A percentile compares a stretch with the other conserved stretches of the same genome.
phyloP scores from a whole-genome alignment of 2,888 invertebrate species.

The Ellobium chinense region DNA sequence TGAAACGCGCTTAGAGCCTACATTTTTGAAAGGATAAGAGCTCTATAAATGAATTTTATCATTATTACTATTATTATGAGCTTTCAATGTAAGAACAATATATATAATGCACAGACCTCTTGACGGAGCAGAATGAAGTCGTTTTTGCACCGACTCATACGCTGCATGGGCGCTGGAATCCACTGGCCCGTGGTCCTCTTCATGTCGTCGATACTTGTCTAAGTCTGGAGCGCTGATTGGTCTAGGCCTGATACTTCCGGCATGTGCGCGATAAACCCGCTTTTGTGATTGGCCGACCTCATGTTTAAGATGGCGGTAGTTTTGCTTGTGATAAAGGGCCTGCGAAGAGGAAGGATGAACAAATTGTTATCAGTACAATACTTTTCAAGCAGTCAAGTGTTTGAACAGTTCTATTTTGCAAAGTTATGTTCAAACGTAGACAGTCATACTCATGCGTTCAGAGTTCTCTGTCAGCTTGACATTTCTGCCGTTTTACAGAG shows the following conservation, averaged over 20 bases:
- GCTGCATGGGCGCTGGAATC: slow-evolving; percentile 34
- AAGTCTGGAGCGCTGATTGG: slow-evolving; percentile 72
- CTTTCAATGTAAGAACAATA: not conserved
- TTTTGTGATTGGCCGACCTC: slow-evolving; percentile 67
- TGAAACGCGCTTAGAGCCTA: too few relatives aligned
- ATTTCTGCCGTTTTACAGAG: too few relatives aligned
- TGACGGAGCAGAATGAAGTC: slow-evolving; percentile 53
- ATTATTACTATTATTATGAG: too few relatives aligned
- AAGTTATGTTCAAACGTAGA: too few relatives aligned
- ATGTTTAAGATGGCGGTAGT: slow-evolving; percentile 61
- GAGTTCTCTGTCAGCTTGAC: too few relatives aligned
- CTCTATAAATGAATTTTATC: too few relatives aligned
- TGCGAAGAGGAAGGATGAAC: too few relatives aligned
- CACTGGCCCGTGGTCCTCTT: not conserved
- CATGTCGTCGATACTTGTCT: slow-evolving; percentile 50
- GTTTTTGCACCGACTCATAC: slow-evolving; percentile 49
- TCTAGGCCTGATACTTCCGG: slow-evolving; percentile 69
- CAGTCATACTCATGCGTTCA: too few relatives aligned
- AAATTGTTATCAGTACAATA: too few relatives aligned
- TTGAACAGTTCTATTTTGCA: too few relatives aligned
- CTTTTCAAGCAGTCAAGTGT: too few relatives aligned
- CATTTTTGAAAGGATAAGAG: too few relatives aligned
- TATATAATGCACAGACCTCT: slow-evolving; percentile 32
- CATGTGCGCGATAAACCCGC: slow-evolving; percentile 63
- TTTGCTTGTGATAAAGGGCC: slow-evolving; percentile 65